phyloP scores from a whole-genome alignment of 2,888 invertebrate species.

The Folsomia candida region DNA sequence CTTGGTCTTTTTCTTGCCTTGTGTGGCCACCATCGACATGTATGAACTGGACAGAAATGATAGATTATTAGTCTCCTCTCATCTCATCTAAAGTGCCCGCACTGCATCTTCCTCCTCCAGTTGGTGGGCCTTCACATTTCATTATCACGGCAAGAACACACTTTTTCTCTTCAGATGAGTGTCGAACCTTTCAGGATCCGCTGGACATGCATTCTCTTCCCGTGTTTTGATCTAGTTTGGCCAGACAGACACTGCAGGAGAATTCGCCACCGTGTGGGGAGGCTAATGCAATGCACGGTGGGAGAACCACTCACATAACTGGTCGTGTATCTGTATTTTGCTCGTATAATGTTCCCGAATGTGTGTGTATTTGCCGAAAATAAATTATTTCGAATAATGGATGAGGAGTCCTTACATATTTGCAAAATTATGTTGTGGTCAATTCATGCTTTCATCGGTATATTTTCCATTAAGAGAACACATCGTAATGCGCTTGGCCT shows the following conservation, averaged over 20 bases:
- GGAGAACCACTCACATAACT: too few relatives aligned
- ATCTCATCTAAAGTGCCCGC: background rate
- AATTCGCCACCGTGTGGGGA: background rate
- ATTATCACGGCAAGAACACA: slow-evolving; percentile 5
- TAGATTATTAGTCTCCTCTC: background rate
- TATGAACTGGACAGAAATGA: background rate
- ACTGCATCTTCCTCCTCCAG: background rate
- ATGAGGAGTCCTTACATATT: too few relatives aligned
- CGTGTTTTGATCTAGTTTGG: background rate
- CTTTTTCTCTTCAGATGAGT: too few relatives aligned
- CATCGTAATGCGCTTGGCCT: background rate
- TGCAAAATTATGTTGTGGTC: background rate
- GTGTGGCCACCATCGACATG: background rate
- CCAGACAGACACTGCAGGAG: background rate
- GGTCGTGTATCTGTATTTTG: too few relatives aligned
- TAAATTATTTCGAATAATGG: too few relatives aligned
- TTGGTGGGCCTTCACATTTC: slow-evolving; percentile 8
- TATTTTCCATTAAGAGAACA: too few relatives aligned
- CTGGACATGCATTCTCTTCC: background rate
- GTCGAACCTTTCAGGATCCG: background rate
- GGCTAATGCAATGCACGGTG: background rate
- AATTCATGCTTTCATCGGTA: background rate
- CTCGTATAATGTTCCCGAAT: too few relatives aligned
- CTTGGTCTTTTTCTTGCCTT: too few relatives aligned
- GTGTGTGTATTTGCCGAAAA: too few relatives aligned